Conservation (phyloP, 2,888 invertebrate genomes). For the Teleiodes luculella region DNA sequence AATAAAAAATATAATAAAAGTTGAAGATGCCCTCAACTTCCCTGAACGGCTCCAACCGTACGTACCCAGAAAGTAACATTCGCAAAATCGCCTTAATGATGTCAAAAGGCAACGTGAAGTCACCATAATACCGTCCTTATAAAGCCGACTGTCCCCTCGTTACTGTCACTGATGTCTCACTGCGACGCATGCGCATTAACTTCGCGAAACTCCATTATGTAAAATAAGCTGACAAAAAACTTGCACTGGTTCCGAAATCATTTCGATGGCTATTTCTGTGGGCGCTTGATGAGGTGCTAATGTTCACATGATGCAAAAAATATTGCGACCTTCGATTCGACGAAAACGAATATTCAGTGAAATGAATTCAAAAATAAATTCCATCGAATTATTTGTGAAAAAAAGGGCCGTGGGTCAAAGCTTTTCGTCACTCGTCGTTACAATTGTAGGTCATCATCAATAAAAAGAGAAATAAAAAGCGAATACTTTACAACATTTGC, state of each 20-base stretch:
- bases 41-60: background rate
- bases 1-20: too few relatives aligned
- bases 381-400: too few relatives aligned
- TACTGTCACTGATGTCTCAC: constrained; percentile 73
- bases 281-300: background rate
- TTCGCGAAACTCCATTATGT: constrained; percentile 45
- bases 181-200: constrained; percentile 45
- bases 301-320: background rate
- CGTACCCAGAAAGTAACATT: background rate
- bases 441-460: background rate
- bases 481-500: constrained; percentile 11
- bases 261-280: background rate
- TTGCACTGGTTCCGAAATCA: constrained; percentile 12
- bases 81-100: constrained; percentile 59
- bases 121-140: constrained; percentile 63
- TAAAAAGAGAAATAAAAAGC: too few relatives aligned
- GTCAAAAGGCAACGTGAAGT: constrained; percentile 62
- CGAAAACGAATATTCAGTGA: too few relatives aligned
- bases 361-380: too few relatives aligned
- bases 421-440: background rate
- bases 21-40: too few relatives aligned
- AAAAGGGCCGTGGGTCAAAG: too few relatives aligned
- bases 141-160: constrained; percentile 59
- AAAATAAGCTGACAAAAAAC: constrained; percentile 42
- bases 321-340: background rate